Base-by-base conservation (phyloP, 1,140 invertebrate genomes). In the Sarcophaga peregrina region DNA sequence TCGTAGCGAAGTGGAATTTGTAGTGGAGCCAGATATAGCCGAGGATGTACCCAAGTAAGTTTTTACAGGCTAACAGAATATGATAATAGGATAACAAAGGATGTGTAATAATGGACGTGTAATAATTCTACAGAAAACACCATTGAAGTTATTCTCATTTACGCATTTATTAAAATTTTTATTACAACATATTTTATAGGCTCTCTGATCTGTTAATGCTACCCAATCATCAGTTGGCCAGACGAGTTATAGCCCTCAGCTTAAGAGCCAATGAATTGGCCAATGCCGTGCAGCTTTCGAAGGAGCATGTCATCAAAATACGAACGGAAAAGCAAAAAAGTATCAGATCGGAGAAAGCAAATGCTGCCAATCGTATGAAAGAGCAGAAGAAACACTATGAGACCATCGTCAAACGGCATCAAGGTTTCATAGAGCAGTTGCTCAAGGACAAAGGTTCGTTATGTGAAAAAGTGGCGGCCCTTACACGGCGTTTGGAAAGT, bases 341-440 rank as follows among this genome's bases (percentile, higher is more conserved):
- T 13, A 73, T 90, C 54, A 85, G 90, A 0, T 85, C 86, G 0
- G 90, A 90, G 17, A 90, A 90, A 68, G 80, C 86, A 8, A 89
- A 83, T 74, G 85, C 45, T 82, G 90, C 82, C 81, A 89, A 73
- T 80, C 89, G 90, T 45, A 73, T 94, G n/a, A 91, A 92, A 9
- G 91, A 92, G 17, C 92, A 94, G 83, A 94, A 95, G 86, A 92
- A 92, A 20, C 94, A 95, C 85, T 94, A 93, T 83, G 94, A 95
- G 84, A 88, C 87, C 3, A 91, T 93, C 8, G 91, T 95, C 8
- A 92, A 92, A 73, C 87, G 94, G 2, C 94, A 95, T 86, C 94
- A 95, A 82, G 93, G 93, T 82, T 95, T 95, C 83, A 94, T 95
- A 11, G 94, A 95, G 84, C 82, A 92, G 88, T 85, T 95, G 54